Base-by-base conservation (phyloP, 1,140 invertebrate genomes). In the Heterodera carotae region DNA sequence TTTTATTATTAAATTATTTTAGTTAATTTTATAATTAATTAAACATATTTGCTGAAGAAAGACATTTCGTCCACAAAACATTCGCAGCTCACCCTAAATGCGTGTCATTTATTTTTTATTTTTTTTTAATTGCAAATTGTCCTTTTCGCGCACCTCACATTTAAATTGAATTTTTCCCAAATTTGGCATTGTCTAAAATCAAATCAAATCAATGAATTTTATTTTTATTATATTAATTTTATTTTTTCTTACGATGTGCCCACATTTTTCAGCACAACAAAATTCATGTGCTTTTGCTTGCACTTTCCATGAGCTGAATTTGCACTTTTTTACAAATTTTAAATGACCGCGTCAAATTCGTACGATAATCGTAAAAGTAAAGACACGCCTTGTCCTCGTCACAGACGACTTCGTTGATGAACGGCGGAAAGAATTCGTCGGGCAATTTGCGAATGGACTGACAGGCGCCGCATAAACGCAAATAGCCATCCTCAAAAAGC, bases 51-150 rank as follows among this genome's bases (percentile, higher is more conserved):
- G 27, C 86, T 80, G 62, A 87, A 87, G 72, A 87, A 87, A 15
- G 83, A 85, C 86, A 88, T 87, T 74, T 88, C 86, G 75, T 86
- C 85, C 59, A 87, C 86, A 77, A 87, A 87, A 75, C 85, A 87
- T 83, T 87, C 85, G 68, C 85, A 87, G 4, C 86, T 88, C 2
- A 87, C 85, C 27, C 85, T 62, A 34, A 27, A 66, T 5, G 33
- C 12, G 18, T 18, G 12, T 27, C 33, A 22, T 18, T 31, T 34
- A 62, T 12, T 62, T 62, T 15, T 62, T 25, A 31, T 15, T 62
- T 62, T 62, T 31, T 62, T 8, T 62, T 1, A 62, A 62, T 62
- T 62, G 8, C 18, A 62, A 62, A 62, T 8, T 25, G 7, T 62
- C 29, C n/a, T 22, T 31, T 31, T 8, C n/a, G 29, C 60, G n/a